phyloP scores from a whole-genome alignment of 1,140 invertebrate genomes.

The Odontomachus brunneus region DNA sequence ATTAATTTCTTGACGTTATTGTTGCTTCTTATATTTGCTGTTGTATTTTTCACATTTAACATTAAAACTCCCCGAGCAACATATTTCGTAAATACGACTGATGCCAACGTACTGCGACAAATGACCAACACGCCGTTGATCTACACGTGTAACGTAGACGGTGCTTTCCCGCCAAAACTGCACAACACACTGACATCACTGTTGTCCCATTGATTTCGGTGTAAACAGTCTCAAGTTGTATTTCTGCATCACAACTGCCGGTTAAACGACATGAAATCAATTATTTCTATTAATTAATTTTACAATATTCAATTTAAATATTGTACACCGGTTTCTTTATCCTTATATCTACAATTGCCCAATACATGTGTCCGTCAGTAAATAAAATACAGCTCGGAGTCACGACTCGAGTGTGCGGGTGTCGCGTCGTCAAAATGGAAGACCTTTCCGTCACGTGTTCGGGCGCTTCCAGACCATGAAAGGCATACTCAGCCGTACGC shows the following conservation, averaged over 20 bases:
- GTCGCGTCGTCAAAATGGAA: not conserved
- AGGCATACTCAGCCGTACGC: not conserved
- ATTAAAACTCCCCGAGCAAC: not conserved
- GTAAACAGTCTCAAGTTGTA: no score
- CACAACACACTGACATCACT: not conserved
- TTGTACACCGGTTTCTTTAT: no score
- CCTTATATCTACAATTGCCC: no score
- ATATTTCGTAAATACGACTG: not conserved
- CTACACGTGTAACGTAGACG: no score
- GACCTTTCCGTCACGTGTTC: constrained; percentile 22
- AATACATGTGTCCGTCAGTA: no score
- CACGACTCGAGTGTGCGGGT: no score
- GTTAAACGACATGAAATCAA: no score
- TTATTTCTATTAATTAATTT: no score
- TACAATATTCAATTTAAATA: no score
- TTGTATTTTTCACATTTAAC: constrained; percentile 16
- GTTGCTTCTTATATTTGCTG: not conserved
- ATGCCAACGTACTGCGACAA: not conserved
- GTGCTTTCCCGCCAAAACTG: constrained; percentile 37
- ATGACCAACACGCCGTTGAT: not conserved
- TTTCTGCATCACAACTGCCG: no score
- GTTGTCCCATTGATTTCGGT: no score
- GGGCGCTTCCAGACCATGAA: not conserved
- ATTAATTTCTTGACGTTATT: not conserved
- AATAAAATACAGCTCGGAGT: no score